A percentile compares a stretch with the other conserved stretches of the same genome.
Conservation (phyloP, 2,113 vertebrate genomes). For the Ciconia boyciana region DNA sequence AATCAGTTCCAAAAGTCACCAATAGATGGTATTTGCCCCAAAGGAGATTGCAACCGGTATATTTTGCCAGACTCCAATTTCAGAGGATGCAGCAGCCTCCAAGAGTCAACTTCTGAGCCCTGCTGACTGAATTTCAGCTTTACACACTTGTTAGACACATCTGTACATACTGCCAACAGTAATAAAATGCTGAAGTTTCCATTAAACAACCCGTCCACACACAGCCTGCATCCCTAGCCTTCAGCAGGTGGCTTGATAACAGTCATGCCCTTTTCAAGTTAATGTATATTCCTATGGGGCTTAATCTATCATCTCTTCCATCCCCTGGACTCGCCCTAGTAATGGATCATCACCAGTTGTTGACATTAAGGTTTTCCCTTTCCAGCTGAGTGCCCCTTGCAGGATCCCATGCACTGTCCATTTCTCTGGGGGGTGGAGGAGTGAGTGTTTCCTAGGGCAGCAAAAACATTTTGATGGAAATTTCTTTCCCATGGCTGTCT, state of each 20-base stretch:
- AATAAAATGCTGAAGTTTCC: not conserved
- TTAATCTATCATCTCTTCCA: not conserved
- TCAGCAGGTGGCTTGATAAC: not conserved
- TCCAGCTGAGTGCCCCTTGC: not conserved
- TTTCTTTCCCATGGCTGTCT: not conserved
- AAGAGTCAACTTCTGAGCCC: not conserved
- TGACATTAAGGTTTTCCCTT: not conserved
- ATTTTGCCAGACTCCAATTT: not conserved
- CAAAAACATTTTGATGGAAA: not conserved
- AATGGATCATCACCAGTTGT: not conserved
- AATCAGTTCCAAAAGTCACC: not conserved
- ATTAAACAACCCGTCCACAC: not conserved
- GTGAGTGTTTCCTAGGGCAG: not conserved
- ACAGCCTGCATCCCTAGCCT: not conserved
- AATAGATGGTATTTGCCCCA: not conserved
- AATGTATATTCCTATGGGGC: not conserved
- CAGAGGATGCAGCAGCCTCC: not conserved
- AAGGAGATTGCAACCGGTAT: not conserved
- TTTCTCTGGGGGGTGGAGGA: not conserved
- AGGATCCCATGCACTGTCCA: not conserved
- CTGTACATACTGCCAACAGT: not conserved
- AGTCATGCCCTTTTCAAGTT: not conserved
- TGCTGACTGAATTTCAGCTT: not conserved
- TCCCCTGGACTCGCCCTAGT: not conserved
- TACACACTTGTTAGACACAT: not conserved